Evolutionary conservation across 2,888 invertebrate genomes (phyloP), one percentile per base, ranked within the genome.

Genomic region (Cabera pusaria): DNA sequence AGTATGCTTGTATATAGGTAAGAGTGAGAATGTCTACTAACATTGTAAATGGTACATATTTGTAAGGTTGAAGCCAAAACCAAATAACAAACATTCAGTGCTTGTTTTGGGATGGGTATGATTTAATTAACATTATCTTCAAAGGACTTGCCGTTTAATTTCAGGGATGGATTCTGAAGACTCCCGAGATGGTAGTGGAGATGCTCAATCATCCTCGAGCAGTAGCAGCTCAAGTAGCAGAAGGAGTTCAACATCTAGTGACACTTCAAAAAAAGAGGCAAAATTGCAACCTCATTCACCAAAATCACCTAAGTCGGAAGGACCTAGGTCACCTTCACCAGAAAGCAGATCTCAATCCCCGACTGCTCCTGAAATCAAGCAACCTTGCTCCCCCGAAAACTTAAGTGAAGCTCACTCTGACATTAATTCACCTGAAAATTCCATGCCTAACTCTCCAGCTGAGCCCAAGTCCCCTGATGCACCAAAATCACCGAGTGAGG

Each of bases 101-200:
- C 69, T 72, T 70, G 56, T 64, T 66, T 66, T 67, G 69, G 68
- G 66, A 56, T 64, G 66, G 69, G 56, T 33, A 7, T 1, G 7
- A 17, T 3, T 12, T 18, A 17, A 31, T 14, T 38, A 20, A 49
- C 36, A 49, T 37, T 42, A 44, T 21, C 42, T 63, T 63, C 56
- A 70, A 56, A 52, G 41, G 38, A 26, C 39, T 39, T 56, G 50
- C 43, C 45, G 51, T 71, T 75, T 75, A 50, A 64, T 81, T 77
- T 44, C 84, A 89, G 88, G 72, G 59, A 91, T 92, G 91, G 92
- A 92, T 72, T 91, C 91, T 8, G 91, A 91, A 73, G 91, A 91
- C 71, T 92, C 91, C 49, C 81, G 85, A 58, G 91, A 90, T 79
- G 89, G 78, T 56, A 62, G 66, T 58, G 72, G 77, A 57, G 72